Evolutionary conservation across 1,140 invertebrate species (phyloP).

Genomic region (Drosophila ambigua): DNA sequence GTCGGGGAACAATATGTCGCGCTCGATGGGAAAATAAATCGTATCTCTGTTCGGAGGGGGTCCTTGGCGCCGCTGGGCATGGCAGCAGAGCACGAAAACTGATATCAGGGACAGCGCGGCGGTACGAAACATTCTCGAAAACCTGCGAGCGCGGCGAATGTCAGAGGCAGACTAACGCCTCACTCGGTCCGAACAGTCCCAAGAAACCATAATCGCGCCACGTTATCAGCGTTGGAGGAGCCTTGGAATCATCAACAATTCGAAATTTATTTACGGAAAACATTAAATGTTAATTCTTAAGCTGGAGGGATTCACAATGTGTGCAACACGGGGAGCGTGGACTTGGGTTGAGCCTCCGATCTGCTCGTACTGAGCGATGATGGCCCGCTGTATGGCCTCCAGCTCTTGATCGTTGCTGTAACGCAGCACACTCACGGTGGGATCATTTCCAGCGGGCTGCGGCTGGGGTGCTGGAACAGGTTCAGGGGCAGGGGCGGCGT

Average conservation of each 20-base stretch:
- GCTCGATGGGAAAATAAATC: conserved; percentile 47
- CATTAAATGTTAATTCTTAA: conserved; percentile 57
- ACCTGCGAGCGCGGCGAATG: conserved; percentile 39
- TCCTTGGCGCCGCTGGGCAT: background rate
- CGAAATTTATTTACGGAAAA: conserved; percentile 54
- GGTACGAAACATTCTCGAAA: conserved; percentile 29
- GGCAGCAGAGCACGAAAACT: conserved; percentile 16
- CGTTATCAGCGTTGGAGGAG: conserved; percentile 55
- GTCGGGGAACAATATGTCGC: conserved; percentile 55
- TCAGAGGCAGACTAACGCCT: conserved; percentile 56
- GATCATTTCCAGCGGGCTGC: conserved; percentile 33
- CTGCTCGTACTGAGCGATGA: conserved; percentile 74
- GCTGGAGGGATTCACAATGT: conserved; percentile 49
- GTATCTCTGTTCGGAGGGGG: conserved; percentile 2
- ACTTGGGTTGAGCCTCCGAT: conserved; percentile 61
- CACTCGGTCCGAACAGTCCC: conserved; percentile 21
- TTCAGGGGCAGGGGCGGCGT: conserved; percentile 25
- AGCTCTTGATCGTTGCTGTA: conserved; percentile 70
- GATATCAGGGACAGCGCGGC: conserved; percentile 18
- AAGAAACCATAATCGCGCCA: conserved; percentile 22
- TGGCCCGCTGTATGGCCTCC: conserved; percentile 56
- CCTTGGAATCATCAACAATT: conserved; percentile 34
- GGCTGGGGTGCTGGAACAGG: no score
- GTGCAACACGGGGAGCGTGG: conserved; percentile 53
- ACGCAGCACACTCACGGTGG: conserved; percentile 57